Evolutionary conservation across 2,888 invertebrate species (phyloP).

Genomic region (Epistrophe grossulariae): DNA sequence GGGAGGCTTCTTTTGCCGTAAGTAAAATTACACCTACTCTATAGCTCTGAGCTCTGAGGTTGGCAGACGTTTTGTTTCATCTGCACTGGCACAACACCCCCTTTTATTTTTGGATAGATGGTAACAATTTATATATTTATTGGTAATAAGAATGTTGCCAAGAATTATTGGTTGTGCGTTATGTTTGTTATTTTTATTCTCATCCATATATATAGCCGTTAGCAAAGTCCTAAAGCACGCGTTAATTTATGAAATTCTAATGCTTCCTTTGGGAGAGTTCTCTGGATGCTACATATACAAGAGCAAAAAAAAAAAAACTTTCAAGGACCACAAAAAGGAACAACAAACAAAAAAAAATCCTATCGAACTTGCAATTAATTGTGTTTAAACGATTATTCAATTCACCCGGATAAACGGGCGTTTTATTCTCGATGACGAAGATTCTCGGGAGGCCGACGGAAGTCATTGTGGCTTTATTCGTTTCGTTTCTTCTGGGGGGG

Average conservation of each 20-base stretch:
- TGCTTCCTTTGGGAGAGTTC: conserved; percentile 56
- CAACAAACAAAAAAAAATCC: conserved; percentile 30
- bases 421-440: conserved; percentile 8
- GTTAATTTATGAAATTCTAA: conserved; percentile 72
- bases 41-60: conserved; percentile 22
- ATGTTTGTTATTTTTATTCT: conserved; percentile 5
- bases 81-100: conserved; percentile 7
- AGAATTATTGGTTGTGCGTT: conserved; percentile 53
- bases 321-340: conserved; percentile 24
- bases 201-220: conserved; percentile 37
- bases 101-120: conserved; percentile 54
- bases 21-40: conserved; percentile 55
- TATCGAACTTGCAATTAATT: conserved; percentile 74
- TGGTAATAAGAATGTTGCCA: conserved; percentile 57
- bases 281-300: no score
- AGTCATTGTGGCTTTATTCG: conserved; percentile 31
- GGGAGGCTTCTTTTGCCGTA: conserved; percentile 14
- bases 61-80: conserved; percentile 31
- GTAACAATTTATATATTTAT: conserved; percentile 54
- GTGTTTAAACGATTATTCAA: conserved; percentile 75
- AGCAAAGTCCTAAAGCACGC: conserved; percentile 58
- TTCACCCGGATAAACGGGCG: conserved; percentile 59
- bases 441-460: conserved; percentile 46
- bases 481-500: background rate
- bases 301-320: conserved; percentile 2